Conservation (phyloP, 2,888 invertebrate genomes). For the Drosophila helvetica region DNA sequence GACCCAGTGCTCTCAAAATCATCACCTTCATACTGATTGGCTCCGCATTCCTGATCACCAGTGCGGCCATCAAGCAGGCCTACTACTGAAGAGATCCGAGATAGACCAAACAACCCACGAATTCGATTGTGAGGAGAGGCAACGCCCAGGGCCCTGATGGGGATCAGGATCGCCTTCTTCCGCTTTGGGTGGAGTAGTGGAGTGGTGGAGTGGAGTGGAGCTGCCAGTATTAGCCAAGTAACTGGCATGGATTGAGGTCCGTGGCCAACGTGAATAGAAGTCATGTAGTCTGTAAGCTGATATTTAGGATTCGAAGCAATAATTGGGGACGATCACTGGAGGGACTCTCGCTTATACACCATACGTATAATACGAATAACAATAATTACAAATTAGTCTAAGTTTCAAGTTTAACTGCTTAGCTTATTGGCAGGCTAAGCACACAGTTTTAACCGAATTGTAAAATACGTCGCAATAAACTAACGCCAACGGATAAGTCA, state of each 20-base stretch:
- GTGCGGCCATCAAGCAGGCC: constrained; percentile 84
- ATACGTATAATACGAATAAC: constrained; percentile 24
- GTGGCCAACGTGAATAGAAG: constrained; percentile 49
- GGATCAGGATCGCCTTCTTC: constrained; percentile 11
- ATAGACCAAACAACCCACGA: no score
- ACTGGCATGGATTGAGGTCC: constrained; percentile 33
- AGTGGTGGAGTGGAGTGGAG: constrained; percentile 36
- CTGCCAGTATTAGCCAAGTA: constrained; percentile 61
- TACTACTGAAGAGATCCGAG: constrained; percentile 58
- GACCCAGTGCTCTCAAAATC: constrained; percentile 84
- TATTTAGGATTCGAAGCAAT: constrained; percentile 49
- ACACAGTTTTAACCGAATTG: constrained; percentile 40
- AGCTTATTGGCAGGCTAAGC: constrained; percentile 33
- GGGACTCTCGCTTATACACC: constrained; percentile 20
- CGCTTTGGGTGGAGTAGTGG: not conserved
- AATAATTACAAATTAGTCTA: constrained; percentile 28
- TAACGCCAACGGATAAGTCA: constrained; percentile 31
- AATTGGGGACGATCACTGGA: constrained; percentile 13
- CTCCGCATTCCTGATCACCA: constrained; percentile 83
- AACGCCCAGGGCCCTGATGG: constrained; percentile 13
- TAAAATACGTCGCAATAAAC: constrained; percentile 43
- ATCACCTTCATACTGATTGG: constrained; percentile 83
- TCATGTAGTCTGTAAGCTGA: constrained; percentile 50
- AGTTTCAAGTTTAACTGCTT: constrained; percentile 23
- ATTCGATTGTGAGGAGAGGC: not conserved